Conservation (phyloP, 2,888 invertebrate species). For the Scaeva pyrastri region DNA sequence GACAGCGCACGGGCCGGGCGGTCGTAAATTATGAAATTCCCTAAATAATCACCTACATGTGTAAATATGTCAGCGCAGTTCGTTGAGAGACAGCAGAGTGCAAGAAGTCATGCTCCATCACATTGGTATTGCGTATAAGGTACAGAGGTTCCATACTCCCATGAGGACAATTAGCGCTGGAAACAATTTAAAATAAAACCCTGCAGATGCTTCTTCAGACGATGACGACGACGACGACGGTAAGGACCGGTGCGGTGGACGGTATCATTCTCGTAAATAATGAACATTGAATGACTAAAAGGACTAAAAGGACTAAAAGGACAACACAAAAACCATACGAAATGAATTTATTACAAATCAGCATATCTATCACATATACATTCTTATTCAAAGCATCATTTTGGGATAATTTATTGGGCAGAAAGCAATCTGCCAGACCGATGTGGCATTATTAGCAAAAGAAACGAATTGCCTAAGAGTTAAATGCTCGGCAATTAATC, state of each 20-base stretch:
- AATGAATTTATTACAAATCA: conserved; percentile 50
- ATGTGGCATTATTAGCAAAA: conserved; percentile 48
- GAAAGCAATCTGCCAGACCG: conserved; percentile 52
- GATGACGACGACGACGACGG: too few species aligned
- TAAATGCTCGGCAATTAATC: conserved; percentile 72
- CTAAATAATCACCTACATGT: conserved; percentile 75
- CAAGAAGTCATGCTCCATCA: conserved; percentile 67
- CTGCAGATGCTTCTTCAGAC: conserved; percentile 49
- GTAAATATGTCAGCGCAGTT: conserved; percentile 72
- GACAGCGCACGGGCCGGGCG: conserved; percentile 71
- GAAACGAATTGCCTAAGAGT: conserved; percentile 63
- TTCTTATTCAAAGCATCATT: conserved; percentile 60
- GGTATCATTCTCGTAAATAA: too few species aligned
- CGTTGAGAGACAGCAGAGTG: not conserved
- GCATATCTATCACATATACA: conserved; percentile 42
- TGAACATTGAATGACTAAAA: conserved; percentile 28
- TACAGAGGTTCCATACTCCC: conserved; percentile 48
- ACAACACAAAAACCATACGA: conserved; percentile 43
- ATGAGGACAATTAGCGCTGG: conserved; percentile 62
- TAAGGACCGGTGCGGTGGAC: too few species aligned
- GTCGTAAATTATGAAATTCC: conserved; percentile 71
- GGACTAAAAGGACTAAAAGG: conserved; percentile 41
- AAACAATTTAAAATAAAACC: conserved; percentile 14
- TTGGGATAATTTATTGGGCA: conserved; percentile 57
- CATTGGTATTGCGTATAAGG: conserved; percentile 37